A percentile compares a stretch with the other conserved stretches of the same genome.
phyloP scores from a whole-genome alignment of 2,888 invertebrate species.

The Chrysina gloriosa region DNA sequence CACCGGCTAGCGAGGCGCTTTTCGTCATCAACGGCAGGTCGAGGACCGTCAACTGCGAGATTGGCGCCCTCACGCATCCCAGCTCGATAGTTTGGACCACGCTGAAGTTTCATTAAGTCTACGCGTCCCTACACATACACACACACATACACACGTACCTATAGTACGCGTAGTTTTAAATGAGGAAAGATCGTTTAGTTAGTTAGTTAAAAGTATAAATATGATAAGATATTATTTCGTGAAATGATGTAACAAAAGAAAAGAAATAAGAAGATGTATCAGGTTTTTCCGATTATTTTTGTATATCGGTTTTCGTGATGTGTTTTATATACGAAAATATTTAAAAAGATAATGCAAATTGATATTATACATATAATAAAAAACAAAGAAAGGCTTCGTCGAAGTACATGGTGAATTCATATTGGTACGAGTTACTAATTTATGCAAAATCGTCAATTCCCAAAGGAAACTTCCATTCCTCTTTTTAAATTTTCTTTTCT shows the following conservation, averaged over 20 bases:
- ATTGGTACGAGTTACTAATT: no score
- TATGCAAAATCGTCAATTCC: no score
- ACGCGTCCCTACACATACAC: no score
- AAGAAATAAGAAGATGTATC: conserved; percentile 24
- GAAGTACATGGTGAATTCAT: not conserved
- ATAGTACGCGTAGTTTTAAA: conserved; percentile 11
- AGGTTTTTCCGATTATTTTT: conserved; percentile 30
- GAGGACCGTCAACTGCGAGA: conserved; percentile 80
- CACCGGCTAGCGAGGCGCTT: conserved; percentile 76
- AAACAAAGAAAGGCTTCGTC: conserved; percentile 1
- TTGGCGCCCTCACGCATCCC: conserved; percentile 75
- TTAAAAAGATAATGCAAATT: conserved; percentile 1
- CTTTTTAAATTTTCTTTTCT: no score
- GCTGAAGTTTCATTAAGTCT: conserved; percentile 66
- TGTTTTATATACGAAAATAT: conserved; percentile 30
- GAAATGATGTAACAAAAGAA: conserved; percentile 11
- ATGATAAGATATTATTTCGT: no score
- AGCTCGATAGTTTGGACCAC: conserved; percentile 75
- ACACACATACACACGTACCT: no score
- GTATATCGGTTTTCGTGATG: not conserved
- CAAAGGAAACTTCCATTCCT: no score
- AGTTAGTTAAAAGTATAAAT: no score
- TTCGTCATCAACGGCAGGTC: conserved; percentile 79
- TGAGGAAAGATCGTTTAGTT: conserved; percentile 18
- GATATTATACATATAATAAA: conserved; percentile 4